Evolutionary conservation across 2,888 invertebrate genomes (phyloP), one percentile per base, ranked within the genome.

Genomic region (Andrena praecox): DNA sequence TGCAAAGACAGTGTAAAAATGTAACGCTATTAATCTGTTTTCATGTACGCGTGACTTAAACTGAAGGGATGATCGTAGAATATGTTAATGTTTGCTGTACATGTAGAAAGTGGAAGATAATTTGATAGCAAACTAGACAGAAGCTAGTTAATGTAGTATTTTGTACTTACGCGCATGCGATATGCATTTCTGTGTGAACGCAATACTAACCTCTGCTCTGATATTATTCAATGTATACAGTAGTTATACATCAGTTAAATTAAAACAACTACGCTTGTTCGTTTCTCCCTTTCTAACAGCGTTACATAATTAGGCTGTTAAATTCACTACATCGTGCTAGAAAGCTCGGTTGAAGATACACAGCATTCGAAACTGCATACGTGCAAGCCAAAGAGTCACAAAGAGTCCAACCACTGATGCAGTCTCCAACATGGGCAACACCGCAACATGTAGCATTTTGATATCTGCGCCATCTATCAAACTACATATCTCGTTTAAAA

Each of bases 171-270:
- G 16, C 8, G 31, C n/a, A 35, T 20, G 35, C 4, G 24, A 20
- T 33, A 10, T 35, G n/a, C 56, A 27, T 35, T 69, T 60, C 7
- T 12, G 24, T 52, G 56, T 20, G 10, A 6, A 68, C 10, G n/a
- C 16, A 52, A 16, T 60, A 71, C 42, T 71, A 76, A 76, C 70
- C 62, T 76, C n/a, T 29, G 7, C 10, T 56, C 31, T 56, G 48
- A 20, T 50, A 35, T 50, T 16, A 29, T 70, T n/a, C 3, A 16
- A 10, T 24, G n/a, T 42, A 5, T 2, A n/a, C n/a, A 64, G n/a
- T 8, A 16, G 12, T 54, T 35, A 35, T 35, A 24, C 35, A 42
- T 10, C 12, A 31, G 16, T 60, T 16, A n/a, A 50, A 10, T 24
- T 20, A 66, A 5, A 42, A 42, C 42, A 42, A 42, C 42, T 20